phyloP scores from a whole-genome alignment of 1,140 invertebrate genomes.

The Drosophila sturtevanti region DNA sequence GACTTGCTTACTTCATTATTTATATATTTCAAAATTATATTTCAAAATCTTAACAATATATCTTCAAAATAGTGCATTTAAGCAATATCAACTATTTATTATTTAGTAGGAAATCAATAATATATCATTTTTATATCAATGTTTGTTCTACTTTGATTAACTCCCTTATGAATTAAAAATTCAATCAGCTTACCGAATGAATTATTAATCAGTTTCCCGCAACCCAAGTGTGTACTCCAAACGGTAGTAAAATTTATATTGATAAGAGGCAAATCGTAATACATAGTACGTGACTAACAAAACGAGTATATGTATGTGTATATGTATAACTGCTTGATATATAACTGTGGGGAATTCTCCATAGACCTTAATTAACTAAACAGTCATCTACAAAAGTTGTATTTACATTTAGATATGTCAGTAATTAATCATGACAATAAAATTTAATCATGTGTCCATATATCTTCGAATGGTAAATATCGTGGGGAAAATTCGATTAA shows the following conservation, averaged over 20 bases:
- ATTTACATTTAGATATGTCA: neutral
- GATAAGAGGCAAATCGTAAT: slow-evolving; percentile 12
- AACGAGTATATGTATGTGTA: neutral
- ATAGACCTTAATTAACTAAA: slow-evolving; percentile 12
- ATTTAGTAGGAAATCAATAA: neutral
- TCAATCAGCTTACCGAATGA: neutral
- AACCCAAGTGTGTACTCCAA: neutral
- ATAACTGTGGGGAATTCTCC: slow-evolving; percentile 35
- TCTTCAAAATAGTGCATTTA: too few relatives aligned
- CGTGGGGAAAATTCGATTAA: neutral
- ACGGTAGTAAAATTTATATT: neutral
- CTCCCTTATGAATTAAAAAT: neutral
- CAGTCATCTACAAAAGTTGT: neutral
- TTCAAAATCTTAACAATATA: too few relatives aligned
- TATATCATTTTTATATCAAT: neutral
- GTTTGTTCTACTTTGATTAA: neutral
- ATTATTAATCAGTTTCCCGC: neutral
- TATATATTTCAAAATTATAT: too few relatives aligned
- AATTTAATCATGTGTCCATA: neutral
- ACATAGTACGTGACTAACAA: slow-evolving; percentile 36
- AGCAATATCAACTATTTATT: too few relatives aligned
- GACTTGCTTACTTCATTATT: too few relatives aligned
- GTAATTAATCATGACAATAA: neutral
- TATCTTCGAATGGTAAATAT: neutral
- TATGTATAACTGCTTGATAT: slow-evolving; percentile 12